Percentiles rank a stretch among this genome's conserved stretches.
phyloP scores from a whole-genome alignment of 2,888 invertebrate genomes.

The Meiosimyza platycephala region DNA sequence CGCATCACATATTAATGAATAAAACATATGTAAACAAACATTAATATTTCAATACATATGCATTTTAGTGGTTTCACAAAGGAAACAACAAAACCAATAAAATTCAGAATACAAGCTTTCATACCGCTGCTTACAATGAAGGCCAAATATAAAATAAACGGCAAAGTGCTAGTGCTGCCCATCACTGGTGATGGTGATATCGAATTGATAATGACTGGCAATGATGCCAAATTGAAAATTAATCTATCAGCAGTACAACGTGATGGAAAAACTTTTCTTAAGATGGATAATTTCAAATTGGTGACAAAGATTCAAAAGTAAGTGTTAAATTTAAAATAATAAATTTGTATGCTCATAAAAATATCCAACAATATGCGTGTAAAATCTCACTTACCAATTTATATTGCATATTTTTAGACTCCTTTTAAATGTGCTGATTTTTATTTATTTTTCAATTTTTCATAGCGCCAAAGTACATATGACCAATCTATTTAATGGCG shows the following conservation, averaged over 20 bases:
- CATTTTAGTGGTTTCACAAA: slow-evolving; percentile 48
- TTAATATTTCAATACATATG: no score
- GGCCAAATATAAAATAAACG: slow-evolving; percentile 52
- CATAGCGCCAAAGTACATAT: slow-evolving; percentile 50
- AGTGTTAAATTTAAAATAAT: slow-evolving; percentile 38
- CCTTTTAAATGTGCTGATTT: no score
- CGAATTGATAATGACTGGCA: slow-evolving; percentile 41
- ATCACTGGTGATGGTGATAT: slow-evolving; percentile 50
- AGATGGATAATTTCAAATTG: slow-evolving; percentile 45
- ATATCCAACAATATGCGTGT: no score
- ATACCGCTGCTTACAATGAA: slow-evolving; percentile 43
- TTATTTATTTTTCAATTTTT: neutral
- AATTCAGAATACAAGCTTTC: slow-evolving; percentile 36
- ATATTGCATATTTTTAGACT: no score
- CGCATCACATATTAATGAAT: neutral
- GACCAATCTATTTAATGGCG: slow-evolving; percentile 55
- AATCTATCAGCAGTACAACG: slow-evolving; percentile 43
- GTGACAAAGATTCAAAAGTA: slow-evolving; percentile 46
- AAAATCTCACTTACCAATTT: no score
- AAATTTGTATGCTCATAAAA: neutral
- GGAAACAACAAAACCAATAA: slow-evolving; percentile 50
- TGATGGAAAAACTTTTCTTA: slow-evolving; percentile 51
- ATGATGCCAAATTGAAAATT: slow-evolving; percentile 39
- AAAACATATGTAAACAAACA: neutral
- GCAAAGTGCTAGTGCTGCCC: slow-evolving; percentile 53